Conservation (phyloP, 2,113 vertebrate species). For the Sceloporus undulatus region DNA sequence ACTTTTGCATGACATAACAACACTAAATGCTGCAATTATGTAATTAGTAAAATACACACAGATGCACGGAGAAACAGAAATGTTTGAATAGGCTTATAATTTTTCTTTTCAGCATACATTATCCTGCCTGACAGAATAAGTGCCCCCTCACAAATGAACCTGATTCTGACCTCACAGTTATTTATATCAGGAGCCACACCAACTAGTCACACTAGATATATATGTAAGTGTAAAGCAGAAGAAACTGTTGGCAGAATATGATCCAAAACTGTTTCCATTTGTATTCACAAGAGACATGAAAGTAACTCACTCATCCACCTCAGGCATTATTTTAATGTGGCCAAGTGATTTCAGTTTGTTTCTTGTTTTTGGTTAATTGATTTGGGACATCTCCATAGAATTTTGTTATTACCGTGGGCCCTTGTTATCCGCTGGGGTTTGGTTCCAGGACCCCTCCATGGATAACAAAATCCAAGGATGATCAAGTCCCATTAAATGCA, state of each 20-base stretch:
- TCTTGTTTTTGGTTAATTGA: conserved; percentile 65
- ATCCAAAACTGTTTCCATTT: conserved; percentile 14
- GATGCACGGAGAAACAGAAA: background rate
- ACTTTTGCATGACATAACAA: background rate
- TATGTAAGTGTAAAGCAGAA: rapidly evolving
- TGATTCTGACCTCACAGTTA: rapidly evolving
- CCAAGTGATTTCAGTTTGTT: conserved; percentile 28
- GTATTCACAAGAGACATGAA: conserved; percentile 39
- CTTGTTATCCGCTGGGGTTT: too few species aligned
- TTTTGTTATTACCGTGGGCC: conserved; percentile 34
- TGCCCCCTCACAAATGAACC: background rate
- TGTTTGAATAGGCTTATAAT: background rate
- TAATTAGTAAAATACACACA: background rate
- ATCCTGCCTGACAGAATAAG: background rate
- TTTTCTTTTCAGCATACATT: background rate
- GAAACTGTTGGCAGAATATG: background rate
- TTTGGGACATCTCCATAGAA: conserved; percentile 24
- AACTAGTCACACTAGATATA: rapidly evolving
- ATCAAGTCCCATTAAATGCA: too few species aligned
- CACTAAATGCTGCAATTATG: background rate
- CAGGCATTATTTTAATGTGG: conserved; percentile 55
- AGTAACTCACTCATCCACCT: conserved; percentile 46
- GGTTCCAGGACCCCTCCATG: too few species aligned
- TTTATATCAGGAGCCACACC: background rate
- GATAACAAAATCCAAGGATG: too few species aligned